A percentile compares a stretch with the other conserved stretches of the same genome.
These are phyloP conservation scores for Coecobrya sp. DNA, from an alignment of 2,888 invertebrate genomes.

Conservation along the genomic window DNA sequence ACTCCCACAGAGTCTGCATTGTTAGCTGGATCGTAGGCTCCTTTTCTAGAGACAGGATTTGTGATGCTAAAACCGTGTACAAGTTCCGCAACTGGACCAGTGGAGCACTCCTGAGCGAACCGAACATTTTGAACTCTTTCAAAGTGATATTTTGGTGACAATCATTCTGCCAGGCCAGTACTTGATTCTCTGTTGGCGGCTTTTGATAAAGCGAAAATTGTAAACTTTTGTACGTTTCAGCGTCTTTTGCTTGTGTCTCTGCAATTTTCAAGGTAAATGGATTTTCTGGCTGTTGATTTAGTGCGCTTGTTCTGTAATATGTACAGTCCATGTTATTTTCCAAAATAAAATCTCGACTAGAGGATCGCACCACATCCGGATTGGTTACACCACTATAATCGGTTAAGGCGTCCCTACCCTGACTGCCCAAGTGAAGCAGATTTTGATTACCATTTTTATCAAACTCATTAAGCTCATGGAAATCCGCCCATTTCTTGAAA, in stretches of 20 bases:
- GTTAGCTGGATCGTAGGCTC: conserved; percentile 59
- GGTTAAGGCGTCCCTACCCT: not conserved
- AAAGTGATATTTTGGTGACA: conserved; percentile 50
- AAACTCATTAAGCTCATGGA: not conserved
- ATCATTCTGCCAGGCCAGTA: conserved; percentile 47
- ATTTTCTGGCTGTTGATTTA: not conserved
- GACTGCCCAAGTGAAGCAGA: not conserved
- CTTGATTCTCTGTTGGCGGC: conserved; percentile 51
- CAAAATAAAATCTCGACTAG: not conserved
- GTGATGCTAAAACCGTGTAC: no score
- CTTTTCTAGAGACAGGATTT: conserved; percentile 45
- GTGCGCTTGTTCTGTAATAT: not conserved
- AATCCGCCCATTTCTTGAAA: not conserved
- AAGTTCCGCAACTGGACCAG: conserved; percentile 73
- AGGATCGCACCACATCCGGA: not conserved
- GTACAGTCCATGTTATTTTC: not conserved
- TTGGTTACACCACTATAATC: not conserved
- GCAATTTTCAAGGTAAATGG: not conserved
- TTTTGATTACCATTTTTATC: not conserved
- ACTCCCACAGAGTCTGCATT: conserved; percentile 67
- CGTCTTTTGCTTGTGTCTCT: not conserved
- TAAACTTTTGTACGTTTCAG: not conserved
- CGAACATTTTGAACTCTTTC: conserved; percentile 64
- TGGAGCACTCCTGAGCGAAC: conserved; percentile 55
- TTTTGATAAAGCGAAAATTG: conserved; percentile 47